phyloP scores from a whole-genome alignment of 2,113 vertebrate species.

The Apteryx owenii region DNA sequence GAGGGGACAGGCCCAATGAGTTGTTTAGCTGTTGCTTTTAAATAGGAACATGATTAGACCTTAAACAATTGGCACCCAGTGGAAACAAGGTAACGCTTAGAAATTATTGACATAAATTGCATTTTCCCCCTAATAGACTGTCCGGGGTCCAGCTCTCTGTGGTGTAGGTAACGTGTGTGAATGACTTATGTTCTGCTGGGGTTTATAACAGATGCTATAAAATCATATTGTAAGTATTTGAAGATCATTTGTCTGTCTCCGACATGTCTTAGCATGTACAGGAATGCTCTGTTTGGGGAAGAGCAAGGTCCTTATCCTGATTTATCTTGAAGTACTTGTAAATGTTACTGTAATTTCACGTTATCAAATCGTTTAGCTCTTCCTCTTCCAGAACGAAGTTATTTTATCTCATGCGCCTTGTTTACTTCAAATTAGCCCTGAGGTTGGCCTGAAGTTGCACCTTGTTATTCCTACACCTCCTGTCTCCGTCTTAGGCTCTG shows the following conservation, averaged over 20 bases:
- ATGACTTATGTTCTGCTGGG: neutral
- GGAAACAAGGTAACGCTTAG: neutral
- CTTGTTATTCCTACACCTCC: constrained; percentile 48
- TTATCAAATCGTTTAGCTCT: constrained; percentile 56
- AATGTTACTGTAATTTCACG: constrained; percentile 55
- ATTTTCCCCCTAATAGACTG: neutral
- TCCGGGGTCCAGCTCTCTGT: neutral
- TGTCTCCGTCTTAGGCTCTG: constrained; percentile 39
- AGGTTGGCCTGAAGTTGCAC: constrained; percentile 65
- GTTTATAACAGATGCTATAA: constrained; percentile 7
- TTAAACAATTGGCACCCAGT: neutral
- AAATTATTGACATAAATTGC: neutral
- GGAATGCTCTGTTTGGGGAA: constrained; percentile 60
- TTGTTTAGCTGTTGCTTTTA: neutral
- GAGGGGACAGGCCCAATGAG: neutral
- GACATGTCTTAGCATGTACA: constrained; percentile 23
- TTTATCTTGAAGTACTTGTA: constrained; percentile 47
- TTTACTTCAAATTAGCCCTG: constrained; percentile 70
- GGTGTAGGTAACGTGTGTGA: neutral
- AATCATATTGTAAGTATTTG: constrained; percentile 15
- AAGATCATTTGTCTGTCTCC: constrained; percentile 26
- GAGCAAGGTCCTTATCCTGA: constrained; percentile 44
- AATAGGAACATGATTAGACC: neutral
- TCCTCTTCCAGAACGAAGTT: constrained; percentile 57
- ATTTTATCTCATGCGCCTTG: constrained; percentile 61